A percentile compares a stretch with the other conserved stretches of the same genome.
phyloP scores from a whole-genome alignment of 2,888 invertebrate genomes.

The Autographa pulchrina region DNA sequence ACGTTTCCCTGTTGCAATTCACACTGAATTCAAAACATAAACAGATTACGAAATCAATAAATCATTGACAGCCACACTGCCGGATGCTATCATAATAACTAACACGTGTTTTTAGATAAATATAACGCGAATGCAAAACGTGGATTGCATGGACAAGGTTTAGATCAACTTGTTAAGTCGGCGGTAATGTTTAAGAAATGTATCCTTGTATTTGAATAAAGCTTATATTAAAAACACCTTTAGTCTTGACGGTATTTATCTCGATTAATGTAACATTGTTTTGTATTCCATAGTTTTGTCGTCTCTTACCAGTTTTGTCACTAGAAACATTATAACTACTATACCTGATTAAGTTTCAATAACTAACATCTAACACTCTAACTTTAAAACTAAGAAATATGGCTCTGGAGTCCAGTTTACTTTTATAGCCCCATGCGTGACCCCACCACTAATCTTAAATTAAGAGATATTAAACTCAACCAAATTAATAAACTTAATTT shows the following conservation, averaged over 20 bases:
- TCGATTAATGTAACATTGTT: not conserved
- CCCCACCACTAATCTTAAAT: conserved; percentile 32
- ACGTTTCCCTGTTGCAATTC: conserved; percentile 52
- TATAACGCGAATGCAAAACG: conserved; percentile 49
- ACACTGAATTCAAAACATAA: conserved; percentile 52
- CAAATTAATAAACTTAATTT: conserved; percentile 47
- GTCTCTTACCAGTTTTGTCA: too few species aligned
- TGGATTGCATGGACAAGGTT: conserved; percentile 45
- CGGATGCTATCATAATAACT: conserved; percentile 63
- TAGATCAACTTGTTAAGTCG: conserved; percentile 43
- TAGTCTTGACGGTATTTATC: not conserved
- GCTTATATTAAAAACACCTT: not conserved
- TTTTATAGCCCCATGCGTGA: not conserved
- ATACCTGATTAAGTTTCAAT: too few species aligned
- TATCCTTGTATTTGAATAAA: not conserved
- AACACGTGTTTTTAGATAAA: conserved; percentile 57
- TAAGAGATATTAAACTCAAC: conserved; percentile 39
- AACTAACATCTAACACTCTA: not conserved
- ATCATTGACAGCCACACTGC: conserved; percentile 63
- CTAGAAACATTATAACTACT: too few species aligned
- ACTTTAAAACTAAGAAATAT: not conserved
- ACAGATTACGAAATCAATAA: conserved; percentile 64
- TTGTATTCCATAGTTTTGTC: not conserved
- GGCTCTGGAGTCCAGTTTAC: not conserved
- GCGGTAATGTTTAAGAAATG: conserved; percentile 10